Base-by-base conservation (phyloP, 1,140 invertebrate genomes). In the Diorhabda elongata region DNA sequence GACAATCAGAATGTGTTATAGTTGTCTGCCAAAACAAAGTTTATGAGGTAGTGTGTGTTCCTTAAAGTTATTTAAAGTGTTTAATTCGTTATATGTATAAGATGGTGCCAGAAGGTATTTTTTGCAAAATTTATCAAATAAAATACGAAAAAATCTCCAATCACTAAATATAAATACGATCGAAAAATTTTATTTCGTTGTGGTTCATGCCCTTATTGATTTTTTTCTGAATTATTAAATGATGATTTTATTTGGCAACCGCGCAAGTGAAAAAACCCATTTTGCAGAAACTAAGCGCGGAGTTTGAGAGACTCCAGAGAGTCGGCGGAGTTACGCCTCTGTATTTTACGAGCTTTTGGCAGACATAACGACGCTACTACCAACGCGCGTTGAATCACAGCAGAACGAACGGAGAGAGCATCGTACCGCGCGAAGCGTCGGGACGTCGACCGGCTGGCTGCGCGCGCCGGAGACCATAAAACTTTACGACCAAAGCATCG, bases 401-500 rank as follows among this genome's bases (percentile, higher is more conserved):
- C 61, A 58, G 67, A 64, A 57, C 26, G 67, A 61, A 60, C 52
- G 52, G 26, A 68, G 68, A 59, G 64, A 63, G 64, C 66, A 72
- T 9, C 47, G n/a, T 6, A 52, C 6, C 47, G 47, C 5, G 47
- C 6, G 47, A 52, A 77, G 71, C 75, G 72, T 71, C 77, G 76
- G 71, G 75, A 74, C 74, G 75, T 64, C 75, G 72, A 70, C 71
- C 47, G 47, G 47, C 47, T 52, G 47, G 47, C 6, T 71, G 73
- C 77, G 76, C 78, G 76, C 77, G 75, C 72, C 74, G 68, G 71
- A 76, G 75, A 73, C 78, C 79, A 80, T 81, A 81, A 81, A 81
- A 81, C 77, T 81, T 81, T 81, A 81, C 78, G 79, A 75, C 76
- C 76, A 72, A 76, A 77, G 76, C 80, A 81, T 81, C 80, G 80